A percentile compares a stretch with the other conserved stretches of the same genome.
phyloP scores from a whole-genome alignment of 2,113 vertebrate species.

The Microtus oregoni region DNA sequence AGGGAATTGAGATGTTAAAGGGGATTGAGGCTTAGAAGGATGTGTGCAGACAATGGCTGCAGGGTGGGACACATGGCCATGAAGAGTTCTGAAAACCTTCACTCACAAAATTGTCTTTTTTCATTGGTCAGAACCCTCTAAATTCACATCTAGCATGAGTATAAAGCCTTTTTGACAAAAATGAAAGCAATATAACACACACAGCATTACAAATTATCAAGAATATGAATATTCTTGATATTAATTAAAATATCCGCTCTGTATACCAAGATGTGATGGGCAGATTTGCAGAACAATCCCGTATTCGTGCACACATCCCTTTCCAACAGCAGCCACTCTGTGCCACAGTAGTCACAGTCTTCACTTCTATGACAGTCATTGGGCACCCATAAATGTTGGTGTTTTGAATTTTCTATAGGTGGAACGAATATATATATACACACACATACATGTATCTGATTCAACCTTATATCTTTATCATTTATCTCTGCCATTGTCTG shows the following conservation, averaged over 20 bases:
- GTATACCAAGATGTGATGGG: neutral
- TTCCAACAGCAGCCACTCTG: neutral
- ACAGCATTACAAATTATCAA: neutral
- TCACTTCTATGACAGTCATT: neutral
- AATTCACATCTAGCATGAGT: slow-evolving; percentile 2
- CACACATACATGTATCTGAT: neutral
- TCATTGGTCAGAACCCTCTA: neutral
- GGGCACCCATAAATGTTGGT: neutral
- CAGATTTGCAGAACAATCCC: neutral
- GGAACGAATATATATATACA: neutral
- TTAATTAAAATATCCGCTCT: neutral
- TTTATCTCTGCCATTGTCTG: neutral
- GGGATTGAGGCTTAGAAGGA: neutral
- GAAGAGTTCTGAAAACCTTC: neutral
- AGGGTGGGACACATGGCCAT: neutral
- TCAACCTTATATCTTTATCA: neutral
- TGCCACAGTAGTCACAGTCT: neutral
- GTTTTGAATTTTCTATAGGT: neutral
- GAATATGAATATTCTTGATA: neutral
- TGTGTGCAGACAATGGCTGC: neutral
- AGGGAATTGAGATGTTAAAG: neutral
- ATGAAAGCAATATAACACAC: neutral
- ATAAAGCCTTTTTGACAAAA: neutral
- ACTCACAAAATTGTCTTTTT: slow-evolving; percentile 32
- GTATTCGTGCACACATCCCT: neutral